Base-by-base conservation (phyloP, 2,888 invertebrate species). In the Scaptomyza parva region DNA sequence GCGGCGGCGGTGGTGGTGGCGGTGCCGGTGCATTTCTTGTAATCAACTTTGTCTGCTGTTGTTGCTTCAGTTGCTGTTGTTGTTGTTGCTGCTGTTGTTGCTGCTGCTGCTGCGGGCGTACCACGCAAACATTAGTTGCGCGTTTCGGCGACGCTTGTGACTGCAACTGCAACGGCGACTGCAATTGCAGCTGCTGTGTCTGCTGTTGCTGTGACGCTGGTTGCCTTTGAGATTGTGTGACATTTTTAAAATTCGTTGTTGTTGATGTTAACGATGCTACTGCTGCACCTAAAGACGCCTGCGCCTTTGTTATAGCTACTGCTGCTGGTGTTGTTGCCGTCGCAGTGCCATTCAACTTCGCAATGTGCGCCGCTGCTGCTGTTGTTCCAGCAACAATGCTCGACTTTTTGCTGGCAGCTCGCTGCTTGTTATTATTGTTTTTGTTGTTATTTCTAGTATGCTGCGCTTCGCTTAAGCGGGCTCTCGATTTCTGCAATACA, bases 401-500 rank as follows among this genome's bases (percentile, higher is more conserved):
- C 68, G 70, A 53, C 28, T 75, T 74, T 65, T 70, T 75, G 64
- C 39, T 60, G 47, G 75, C 59, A 71, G 59, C 54, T 52, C 51
- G 51, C 44, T 70, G 64, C 44, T 54, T 73, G 60, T 67, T 74
- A 62, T 69, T 74, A 61, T 63, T 70, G 39, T 30, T 67, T 55
- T 14, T 76, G 70, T 30, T 70, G 70, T 50, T 68, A 65, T 60
- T 66, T 77, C 65, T 69, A 65, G 51, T 57, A 68, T 65, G 68
- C 54, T 83, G 79, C 67, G 72, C 52, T 67, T 88, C 90, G 73
- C 62, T 82, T 80, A 88, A 51, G 83, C 89, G 80, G 86, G 84
- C 72, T 81, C 89, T 80, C 81, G 90, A 83, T 90, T 89, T 89
- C 89, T 89, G 66, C 48, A 76, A 71, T n/a, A n/a, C 47, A 40